These are phyloP conservation scores for Epinotia nisella DNA, from an alignment of 2,888 invertebrate species.

Conservation along the genomic window DNA sequence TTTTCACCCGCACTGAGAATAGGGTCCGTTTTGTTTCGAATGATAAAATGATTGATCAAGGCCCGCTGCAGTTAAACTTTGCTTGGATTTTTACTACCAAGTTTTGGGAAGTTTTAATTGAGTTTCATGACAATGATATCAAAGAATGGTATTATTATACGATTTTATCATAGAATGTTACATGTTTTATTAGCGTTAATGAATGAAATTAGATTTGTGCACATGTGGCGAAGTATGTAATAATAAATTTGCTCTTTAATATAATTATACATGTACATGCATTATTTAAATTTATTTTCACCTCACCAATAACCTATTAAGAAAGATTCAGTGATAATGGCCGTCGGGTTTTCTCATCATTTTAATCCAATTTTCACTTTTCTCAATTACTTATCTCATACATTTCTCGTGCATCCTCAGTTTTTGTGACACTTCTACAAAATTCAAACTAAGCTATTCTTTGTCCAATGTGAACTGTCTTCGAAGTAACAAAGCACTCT, in stretches of 20 bases:
- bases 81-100: conserved; percentile 36
- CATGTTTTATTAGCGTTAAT: not conserved
- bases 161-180: not conserved
- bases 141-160: too few relatives aligned
- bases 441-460: conserved; percentile 45
- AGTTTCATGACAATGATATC: conserved; percentile 34
- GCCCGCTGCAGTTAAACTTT: conserved; percentile 30
- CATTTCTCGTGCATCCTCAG: not conserved
- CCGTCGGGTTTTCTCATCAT: not conserved
- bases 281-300: too few relatives aligned
- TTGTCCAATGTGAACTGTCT: conserved; percentile 51
- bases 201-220: not conserved
- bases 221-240: not conserved
- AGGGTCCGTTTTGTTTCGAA: conserved; percentile 67
- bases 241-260: too few relatives aligned
- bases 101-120: conserved; percentile 42
- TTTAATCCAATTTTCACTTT: too few relatives aligned
- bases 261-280: not conserved
- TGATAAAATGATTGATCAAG: conserved; percentile 58
- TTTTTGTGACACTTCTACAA: conserved; percentile 22
- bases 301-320: not conserved
- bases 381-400: too few relatives aligned
- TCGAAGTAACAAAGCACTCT: conserved; percentile 56
- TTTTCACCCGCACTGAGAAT: conserved; percentile 70
- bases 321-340: not conserved